Percentiles rank a stretch among this genome's conserved stretches.
These are phyloP conservation scores for Fringilla coelebs DNA, from an alignment of 2,797 vertebrate genomes.

Conservation along the genomic window DNA sequence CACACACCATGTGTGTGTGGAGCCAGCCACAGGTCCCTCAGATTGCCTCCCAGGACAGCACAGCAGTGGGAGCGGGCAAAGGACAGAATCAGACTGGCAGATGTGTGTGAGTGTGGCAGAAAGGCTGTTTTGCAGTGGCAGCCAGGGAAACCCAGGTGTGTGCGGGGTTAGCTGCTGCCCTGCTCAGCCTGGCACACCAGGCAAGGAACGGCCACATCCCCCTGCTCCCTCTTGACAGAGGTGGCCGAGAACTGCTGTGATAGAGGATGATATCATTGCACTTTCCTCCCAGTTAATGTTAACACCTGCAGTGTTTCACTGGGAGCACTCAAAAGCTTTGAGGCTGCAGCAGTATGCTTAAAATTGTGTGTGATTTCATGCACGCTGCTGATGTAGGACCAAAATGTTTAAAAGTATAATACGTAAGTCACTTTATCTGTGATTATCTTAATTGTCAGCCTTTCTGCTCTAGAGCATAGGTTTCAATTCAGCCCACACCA, in stretches of 20 bases:
- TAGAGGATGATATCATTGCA: neutral
- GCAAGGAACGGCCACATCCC: fast-evolving
- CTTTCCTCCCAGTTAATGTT: neutral
- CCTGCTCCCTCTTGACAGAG: neutral
- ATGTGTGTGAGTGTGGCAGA: neutral
- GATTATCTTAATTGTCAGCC: neutral
- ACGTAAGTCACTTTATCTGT: neutral
- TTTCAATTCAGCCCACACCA: neutral
- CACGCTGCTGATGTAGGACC: neutral
- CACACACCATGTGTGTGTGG: fast-evolving
- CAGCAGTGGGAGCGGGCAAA: fast-evolving
- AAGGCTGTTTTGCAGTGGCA: neutral
- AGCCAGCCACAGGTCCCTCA: neutral
- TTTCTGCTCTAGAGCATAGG: neutral
- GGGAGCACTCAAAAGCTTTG: neutral
- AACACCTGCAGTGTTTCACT: neutral
- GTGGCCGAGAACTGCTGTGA: neutral
- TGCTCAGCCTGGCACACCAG: fast-evolving
- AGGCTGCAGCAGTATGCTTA: neutral
- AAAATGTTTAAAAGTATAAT: neutral
- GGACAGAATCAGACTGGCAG: neutral
- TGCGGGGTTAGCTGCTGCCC: neutral
- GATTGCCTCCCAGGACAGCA: fast-evolving
- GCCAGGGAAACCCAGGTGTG: neutral
- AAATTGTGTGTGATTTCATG: neutral